Evolutionary conservation across 2,888 invertebrate genomes (phyloP).

Genomic region (Allolobophora icterica): DNA sequence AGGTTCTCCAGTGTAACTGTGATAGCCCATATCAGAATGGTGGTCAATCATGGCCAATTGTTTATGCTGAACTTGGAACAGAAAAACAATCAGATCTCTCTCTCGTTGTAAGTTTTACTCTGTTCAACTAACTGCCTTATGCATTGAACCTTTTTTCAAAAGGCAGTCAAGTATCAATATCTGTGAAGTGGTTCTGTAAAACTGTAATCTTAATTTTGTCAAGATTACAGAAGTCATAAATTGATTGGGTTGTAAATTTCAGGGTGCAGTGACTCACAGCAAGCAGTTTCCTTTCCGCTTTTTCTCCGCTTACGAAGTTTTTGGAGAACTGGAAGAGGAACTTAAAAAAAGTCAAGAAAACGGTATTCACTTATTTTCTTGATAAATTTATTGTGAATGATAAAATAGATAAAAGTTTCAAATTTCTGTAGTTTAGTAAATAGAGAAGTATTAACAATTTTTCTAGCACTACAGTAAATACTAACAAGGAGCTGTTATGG

Average conservation of each 20-base stretch:
- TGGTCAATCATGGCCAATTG: too few species aligned
- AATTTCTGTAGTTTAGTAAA: background rate
- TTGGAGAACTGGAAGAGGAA: conserved; percentile 58
- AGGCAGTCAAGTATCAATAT: background rate
- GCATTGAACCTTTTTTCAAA: background rate
- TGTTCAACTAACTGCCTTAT: background rate
- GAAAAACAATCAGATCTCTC: background rate
- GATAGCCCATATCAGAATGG: too few species aligned
- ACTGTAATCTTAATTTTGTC: background rate
- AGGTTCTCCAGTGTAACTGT: too few species aligned
- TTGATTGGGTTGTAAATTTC: conserved; percentile 41
- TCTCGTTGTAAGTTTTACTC: background rate
- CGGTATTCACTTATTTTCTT: background rate
- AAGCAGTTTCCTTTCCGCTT: conserved; percentile 67
- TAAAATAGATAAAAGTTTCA: background rate
- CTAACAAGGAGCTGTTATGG: too few species aligned
- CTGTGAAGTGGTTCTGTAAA: background rate
- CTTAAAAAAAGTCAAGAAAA: conserved; percentile 55
- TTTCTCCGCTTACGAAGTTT: conserved; percentile 66
- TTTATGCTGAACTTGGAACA: too few species aligned
- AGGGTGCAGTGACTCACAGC: conserved; percentile 64
- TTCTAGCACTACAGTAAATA: too few species aligned
- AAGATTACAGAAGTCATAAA: background rate
- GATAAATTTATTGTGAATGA: conserved; percentile 2
- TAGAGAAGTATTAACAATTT: too few species aligned